phyloP scores from a whole-genome alignment of 1,140 invertebrate species.

The Drosophila rhopaloa region DNA sequence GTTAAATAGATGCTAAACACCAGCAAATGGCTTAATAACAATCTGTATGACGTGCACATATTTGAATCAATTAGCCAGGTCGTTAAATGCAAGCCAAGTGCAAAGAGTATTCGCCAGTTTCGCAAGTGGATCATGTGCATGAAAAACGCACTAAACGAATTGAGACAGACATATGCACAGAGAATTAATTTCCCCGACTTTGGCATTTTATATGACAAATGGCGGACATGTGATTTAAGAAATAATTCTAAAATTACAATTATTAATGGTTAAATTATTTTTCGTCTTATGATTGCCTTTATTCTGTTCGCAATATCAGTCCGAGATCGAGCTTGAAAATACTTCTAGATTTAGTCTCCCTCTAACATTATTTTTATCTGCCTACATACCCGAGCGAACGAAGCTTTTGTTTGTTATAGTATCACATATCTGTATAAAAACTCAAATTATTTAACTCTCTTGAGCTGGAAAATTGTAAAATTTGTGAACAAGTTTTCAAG shows the following conservation, averaged over 20 bases:
- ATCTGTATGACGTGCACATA: constrained; percentile 29
- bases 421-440: background rate
- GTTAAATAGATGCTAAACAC: constrained; percentile 57
- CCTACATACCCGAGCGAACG: no score
- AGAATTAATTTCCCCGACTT: background rate
- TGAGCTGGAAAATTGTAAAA: background rate
- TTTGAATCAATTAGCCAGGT: constrained; percentile 40
- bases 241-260: no score
- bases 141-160: constrained; percentile 18
- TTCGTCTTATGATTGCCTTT: no score
- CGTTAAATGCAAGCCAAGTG: constrained; percentile 22
- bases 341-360: no score
- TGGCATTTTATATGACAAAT: no score
- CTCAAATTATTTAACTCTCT: background rate
- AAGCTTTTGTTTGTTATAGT: no score
- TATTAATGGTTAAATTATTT: no score
- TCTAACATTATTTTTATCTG: no score
- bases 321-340: no score
- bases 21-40: constrained; percentile 61
- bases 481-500: background rate
- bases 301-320: no score
- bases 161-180: constrained; percentile 1
- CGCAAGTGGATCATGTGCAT: constrained; percentile 16
- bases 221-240: no score
- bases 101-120: constrained; percentile 19